These are phyloP conservation scores for Apodemia duryi DNA, from an alignment of 2,888 invertebrate species.

Conservation along the genomic window DNA sequence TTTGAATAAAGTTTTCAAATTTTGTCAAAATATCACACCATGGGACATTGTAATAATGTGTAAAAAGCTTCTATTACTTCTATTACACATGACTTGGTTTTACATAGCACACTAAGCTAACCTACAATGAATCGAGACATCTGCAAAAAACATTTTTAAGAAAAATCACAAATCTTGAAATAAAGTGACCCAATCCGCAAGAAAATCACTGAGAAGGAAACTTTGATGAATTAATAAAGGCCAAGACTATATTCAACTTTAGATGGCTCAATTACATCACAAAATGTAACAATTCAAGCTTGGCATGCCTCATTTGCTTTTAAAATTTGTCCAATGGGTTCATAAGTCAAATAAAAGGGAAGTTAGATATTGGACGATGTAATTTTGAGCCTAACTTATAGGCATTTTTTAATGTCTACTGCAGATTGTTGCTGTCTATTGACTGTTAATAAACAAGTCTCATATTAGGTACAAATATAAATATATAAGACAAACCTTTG, in stretches of 20 bases:
- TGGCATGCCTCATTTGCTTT: conserved; percentile 23
- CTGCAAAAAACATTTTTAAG: too few relatives aligned
- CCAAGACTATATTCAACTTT: conserved; percentile 1
- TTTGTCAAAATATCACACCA: too few relatives aligned
- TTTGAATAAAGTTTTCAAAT: too few relatives aligned
- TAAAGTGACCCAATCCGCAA: background rate
- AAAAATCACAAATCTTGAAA: background rate
- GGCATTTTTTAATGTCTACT: background rate
- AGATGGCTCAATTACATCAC: conserved; percentile 19
- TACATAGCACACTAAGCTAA: too few relatives aligned
- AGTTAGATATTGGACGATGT: conserved; percentile 13
- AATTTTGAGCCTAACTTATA: background rate
- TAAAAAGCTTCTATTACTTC: too few relatives aligned
- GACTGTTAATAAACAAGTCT: background rate
- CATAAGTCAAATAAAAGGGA: conserved; percentile 13
- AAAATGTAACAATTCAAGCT: conserved; percentile 24
- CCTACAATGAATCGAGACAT: too few relatives aligned
- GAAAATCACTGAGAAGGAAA: conserved; percentile 5
- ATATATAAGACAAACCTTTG: too few relatives aligned
- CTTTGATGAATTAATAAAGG: conserved; percentile 11
- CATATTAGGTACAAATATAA: too few relatives aligned
- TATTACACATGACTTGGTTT: too few relatives aligned
- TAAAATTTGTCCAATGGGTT: conserved; percentile 22
- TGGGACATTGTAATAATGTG: too few relatives aligned
- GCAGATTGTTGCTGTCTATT: background rate